A percentile compares a stretch with the other conserved stretches of the same genome.
Conservation (phyloP, 1,140 invertebrate species). For the Orussus abietinus region DNA sequence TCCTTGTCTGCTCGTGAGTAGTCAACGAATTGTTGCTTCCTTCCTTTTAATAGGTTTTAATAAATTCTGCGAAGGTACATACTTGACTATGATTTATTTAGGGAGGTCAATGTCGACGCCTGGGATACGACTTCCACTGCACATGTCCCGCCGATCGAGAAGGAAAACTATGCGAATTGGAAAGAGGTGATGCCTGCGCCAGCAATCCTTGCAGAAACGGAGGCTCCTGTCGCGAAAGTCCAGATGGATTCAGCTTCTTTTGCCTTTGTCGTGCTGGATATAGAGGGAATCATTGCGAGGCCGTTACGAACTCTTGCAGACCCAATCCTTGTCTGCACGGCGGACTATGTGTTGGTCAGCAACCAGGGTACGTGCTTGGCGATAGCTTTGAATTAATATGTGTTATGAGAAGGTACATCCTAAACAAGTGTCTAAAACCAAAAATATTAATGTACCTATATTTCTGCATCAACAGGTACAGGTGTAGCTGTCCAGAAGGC, state of each 20-base stretch:
- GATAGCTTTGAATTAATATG: background rate
- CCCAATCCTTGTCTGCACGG: constrained; percentile 87
- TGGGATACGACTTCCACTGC: constrained; percentile 80
- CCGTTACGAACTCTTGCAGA: constrained; percentile 78
- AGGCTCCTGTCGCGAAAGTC: constrained; percentile 82
- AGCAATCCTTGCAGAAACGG: constrained; percentile 84
- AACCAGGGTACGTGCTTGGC: constrained; percentile 58
- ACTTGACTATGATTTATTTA: too few species aligned
- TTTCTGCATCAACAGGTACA: constrained; percentile 54
- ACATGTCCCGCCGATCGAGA: constrained; percentile 72
- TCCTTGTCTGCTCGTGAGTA: constrained; percentile 65
- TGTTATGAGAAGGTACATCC: background rate
- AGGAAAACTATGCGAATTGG: constrained; percentile 79
- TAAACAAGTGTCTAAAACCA: background rate
- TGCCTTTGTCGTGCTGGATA: constrained; percentile 86
- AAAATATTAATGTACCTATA: constrained; percentile 2
- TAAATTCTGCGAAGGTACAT: too few species aligned
- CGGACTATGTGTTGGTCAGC: constrained; percentile 76
- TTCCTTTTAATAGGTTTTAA: constrained; percentile 4
- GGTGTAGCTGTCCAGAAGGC: constrained; percentile 81
- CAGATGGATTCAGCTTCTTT: constrained; percentile 82
- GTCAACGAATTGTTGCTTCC: background rate
- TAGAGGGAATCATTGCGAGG: constrained; percentile 83
- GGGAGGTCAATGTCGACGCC: constrained; percentile 75
- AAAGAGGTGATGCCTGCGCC: constrained; percentile 77